Evolutionary conservation across 2,113 vertebrate genomes (phyloP).

Genomic region (Ceyx cyanopectus): DNA sequence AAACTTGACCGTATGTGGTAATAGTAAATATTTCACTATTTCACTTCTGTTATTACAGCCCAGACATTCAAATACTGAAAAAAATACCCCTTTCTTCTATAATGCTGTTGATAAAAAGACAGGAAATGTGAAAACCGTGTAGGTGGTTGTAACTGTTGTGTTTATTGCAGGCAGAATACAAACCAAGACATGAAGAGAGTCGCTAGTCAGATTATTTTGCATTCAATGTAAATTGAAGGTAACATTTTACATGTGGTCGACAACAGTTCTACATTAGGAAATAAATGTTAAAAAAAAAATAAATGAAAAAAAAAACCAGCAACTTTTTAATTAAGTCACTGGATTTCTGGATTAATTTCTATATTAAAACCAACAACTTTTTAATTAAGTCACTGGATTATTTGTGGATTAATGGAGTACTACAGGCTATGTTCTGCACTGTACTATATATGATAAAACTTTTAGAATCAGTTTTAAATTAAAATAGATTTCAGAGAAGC

Average conservation of each 20-base stretch:
- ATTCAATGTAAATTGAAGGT: not conserved
- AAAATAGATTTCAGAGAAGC: not conserved
- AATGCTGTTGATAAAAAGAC: not conserved
- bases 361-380: not conserved
- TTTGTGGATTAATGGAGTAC: not conserved
- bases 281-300: not conserved
- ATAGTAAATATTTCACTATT: not conserved
- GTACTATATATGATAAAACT: not conserved
- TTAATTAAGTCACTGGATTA: not conserved
- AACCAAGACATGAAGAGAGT: not conserved
- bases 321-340: not conserved
- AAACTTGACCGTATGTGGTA: no score
- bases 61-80: not conserved
- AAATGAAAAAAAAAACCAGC: not conserved
- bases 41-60: constrained; percentile 32
- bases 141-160: not conserved
- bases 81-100: not conserved
- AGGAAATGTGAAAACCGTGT: not conserved
- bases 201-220: not conserved
- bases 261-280: not conserved
- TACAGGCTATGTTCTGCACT: not conserved
- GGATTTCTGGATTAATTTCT: not conserved
- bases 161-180: not conserved
- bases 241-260: not conserved
- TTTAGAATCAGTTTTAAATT: not conserved